Base-by-base conservation (phyloP, 2,888 invertebrate genomes). In the Parelbella ahira region DNA sequence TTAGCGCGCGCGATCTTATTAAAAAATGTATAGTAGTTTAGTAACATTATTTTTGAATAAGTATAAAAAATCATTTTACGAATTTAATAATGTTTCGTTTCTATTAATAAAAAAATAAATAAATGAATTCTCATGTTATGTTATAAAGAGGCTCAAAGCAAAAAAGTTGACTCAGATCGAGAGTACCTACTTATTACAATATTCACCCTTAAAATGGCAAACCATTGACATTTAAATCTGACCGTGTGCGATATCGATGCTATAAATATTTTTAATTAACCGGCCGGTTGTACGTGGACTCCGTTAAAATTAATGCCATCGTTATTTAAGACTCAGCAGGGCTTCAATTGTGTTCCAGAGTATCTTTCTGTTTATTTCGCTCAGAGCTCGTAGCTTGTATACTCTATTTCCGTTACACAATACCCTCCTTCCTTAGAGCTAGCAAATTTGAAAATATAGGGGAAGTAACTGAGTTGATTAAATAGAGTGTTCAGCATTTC, bases 321-420 rank as follows among this genome's bases (percentile, higher is more conserved):
- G 25, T 36, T 18, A 27, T 3, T 27, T 18, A 8, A n/a, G 19
- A 37, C 11, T 27, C 27, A 27, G 11, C 12, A 7, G 11, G 2
- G 8, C 27, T 6, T 11, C 11, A 27, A 37, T 37, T 37, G 15
- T 25, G 7, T 25, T 36, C 10, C n/a, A 10, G 29, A 28, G 21
- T 29, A 24, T 7, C 23, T 13, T 19, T 24, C 15, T 30, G 33
- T 33, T 33, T 41, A 27, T 13, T 41, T 19, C 12, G 8, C 30
- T 19, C 19, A n/a, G 30, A 24, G 11, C 18, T 24, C 33, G 41
- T 20, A 33, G 41, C 32, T 27, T 20, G 20, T 25, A 25, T 24
- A n/a, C 13, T 18, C 15, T 25, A 41, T 41, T 41, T 41, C 41
- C 41, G 32, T 33, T 27, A 41, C n/a, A 25, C 13, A 41, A 33